Evolutionary conservation across 2,888 invertebrate genomes (phyloP).

Genomic region (Parnassius mnemosyne): DNA sequence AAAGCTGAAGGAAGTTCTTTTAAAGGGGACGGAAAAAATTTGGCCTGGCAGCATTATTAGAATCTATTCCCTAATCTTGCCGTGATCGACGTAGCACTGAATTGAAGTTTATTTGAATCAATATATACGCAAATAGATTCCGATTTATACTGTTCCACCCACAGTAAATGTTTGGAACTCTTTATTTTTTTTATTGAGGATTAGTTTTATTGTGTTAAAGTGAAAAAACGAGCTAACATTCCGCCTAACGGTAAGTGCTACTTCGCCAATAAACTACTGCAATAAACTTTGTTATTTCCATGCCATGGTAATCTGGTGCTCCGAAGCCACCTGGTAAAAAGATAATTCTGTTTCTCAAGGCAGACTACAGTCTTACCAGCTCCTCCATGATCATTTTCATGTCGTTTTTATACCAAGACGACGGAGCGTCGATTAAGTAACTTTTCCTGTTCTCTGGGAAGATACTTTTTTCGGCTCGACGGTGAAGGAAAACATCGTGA

Average conservation of each 20-base stretch:
- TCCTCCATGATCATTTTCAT: too few relatives aligned
- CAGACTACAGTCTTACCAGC: too few relatives aligned
- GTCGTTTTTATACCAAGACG: too few relatives aligned
- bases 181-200: neutral
- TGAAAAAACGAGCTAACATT: too few relatives aligned
- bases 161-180: neutral
- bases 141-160: neutral
- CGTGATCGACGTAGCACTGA: conserved; percentile 17
- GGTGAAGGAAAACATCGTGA: too few relatives aligned
- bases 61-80: conserved; percentile 15
- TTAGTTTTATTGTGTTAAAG: neutral
- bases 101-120: conserved; percentile 21
- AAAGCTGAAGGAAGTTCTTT: conserved; percentile 6
- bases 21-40: conserved; percentile 10
- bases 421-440: too few relatives aligned
- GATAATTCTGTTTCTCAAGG: too few relatives aligned
- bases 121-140: conserved; percentile 22
- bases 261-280: neutral
- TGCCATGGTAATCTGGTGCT: too few relatives aligned
- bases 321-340: too few relatives aligned
- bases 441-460: too few relatives aligned
- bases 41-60: conserved; percentile 6
- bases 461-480: too few relatives aligned
- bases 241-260: neutral
- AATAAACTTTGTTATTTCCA: too few relatives aligned